Evolutionary conservation across 2,113 vertebrate genomes (phyloP), one percentile per base, ranked within the genome.

Genomic region (Passer domesticus): DNA sequence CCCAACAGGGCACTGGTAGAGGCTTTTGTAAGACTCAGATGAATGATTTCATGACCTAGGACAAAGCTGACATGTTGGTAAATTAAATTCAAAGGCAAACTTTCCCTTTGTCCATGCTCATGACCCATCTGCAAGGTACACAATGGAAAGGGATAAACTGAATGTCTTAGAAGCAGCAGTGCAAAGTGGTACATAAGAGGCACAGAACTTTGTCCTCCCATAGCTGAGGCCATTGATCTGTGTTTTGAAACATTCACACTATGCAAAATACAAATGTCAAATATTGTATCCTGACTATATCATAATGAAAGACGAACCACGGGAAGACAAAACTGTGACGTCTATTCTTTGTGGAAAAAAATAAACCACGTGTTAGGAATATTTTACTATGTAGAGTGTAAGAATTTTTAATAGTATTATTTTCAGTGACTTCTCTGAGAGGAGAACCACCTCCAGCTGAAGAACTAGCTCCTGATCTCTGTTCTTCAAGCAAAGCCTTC

Each of bases 311-410:
- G 25, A 75, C 0, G 0, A 84, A 46, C 3, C 14, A 19, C 0
- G 0, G 21, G 9, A 55, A 89, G 12, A 75, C 11, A 60, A 89
- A 88, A 83, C 2, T 3, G 19, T 27, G 80, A 37, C 0, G 0
- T 41, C 20, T 47, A 27, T 19, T 56, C 58, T 39, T 80, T 37
- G 22, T 25, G 20, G 20, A 52, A 76, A 88, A 70, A 35, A 49
- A 62, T 30, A 13, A 75, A 76, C 8, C 28, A 20, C 5, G 7
- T n/a, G 12, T 43, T 74, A 69, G 28, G 20, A 89, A 31, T 49
- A 44, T 41, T 46, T 69, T 31, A 62, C 52, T 47, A 67, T 2
- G 6, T 8, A 33, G 33, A 63, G 15, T 7, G 5, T 25, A 91
- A 21, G 6, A 5, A 41, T 24, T 89, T 78, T 39, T n/a, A 72